Base-by-base conservation (phyloP, 1,140 invertebrate species). In the Drosophila novamexicana region DNA sequence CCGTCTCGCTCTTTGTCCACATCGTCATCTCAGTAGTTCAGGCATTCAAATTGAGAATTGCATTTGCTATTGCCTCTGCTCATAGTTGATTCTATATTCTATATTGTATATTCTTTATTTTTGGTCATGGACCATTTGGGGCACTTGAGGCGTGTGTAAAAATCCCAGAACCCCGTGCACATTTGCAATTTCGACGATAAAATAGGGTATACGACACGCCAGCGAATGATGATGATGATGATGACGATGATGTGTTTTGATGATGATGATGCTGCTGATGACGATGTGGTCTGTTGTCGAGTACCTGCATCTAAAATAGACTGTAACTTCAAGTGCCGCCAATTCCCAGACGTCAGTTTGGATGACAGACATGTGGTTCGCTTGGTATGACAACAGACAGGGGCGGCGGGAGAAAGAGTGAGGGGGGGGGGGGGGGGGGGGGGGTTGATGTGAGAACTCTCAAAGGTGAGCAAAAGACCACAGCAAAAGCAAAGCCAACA, bases 181-280 rank as follows among this genome's bases (percentile, higher is more conserved):
- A 8, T n/a, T 44, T 44, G 56, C 56, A 40, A 68, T 67, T 67
- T 40, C n/a, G 10, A 14, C 58, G 14, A 67, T 67, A 42, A 61
- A 49, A 29, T 49, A 29, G 22, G 18, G 47, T 50, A 50, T 34
- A 50, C 12, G 49, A 32, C 7, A 50, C 22, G 3, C 6, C 49
- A 22, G 14, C 22, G 12, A 14, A 39, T 14, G 18, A 29, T 67
- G 18, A 18, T 18, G 18, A 18, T 18, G 18, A 18, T 18, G 18
- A 18, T 22, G 22, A 2, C 22, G 22, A 22, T 22, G 22, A 3
- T 18, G 18, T 18, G 18, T 1, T 18, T 18, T 18, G 18, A 29
- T 29, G 4, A 29, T 29, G 22, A 29, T 29, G 22, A 29, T 29
- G 22, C 0, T 29, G 22, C 5, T 29, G 22, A 29, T 29, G 22